Base-by-base conservation (phyloP, 1,140 invertebrate species). In the Nasonia longicornis region DNA sequence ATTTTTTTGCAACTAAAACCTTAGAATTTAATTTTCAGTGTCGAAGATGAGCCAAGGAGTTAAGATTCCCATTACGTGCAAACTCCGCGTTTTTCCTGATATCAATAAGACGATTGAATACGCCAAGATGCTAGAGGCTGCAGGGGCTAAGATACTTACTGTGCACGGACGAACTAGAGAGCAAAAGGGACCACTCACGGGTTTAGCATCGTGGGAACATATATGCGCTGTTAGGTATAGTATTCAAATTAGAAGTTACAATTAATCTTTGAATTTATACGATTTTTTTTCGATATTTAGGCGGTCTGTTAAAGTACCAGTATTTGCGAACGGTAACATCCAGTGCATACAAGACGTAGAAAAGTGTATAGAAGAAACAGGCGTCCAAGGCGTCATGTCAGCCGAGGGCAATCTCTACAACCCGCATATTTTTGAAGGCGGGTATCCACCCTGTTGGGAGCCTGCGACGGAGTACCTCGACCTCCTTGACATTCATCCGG, bases 291-390 rank as follows among this genome's bases (percentile, higher is more conserved):
- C 8, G 38, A 26, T 42, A 20, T 70, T n/a, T 29, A 98, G 97
- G 86, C 92, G 97, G 83, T 93, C 93, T 79, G 94, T 99, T 10
- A 95, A 93, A 79, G 96, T 99, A 85, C 98, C 98, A 31, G 96
- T 99, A 81, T 94, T 99, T 88, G 97, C 98, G 7, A 99, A 99
- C 92, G 98, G 98, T 7, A 99, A 99, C 87, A 98, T 99, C 83
- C 96, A 99, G 88, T 96, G 95, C 86, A 89, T 97, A 77, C 93
- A 95, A 87, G 98, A 99, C 93, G 94, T 98, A 0, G 89, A 96
- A 64, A 92, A 94, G 73, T 99, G 98, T 88, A 89, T 99, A 38
- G 90, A 94, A 82, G 94, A 94, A 83, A 99, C 98, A 2, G 95
- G 95, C 20, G 97, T 95, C 14, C 93, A 97, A 88, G 98, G 96